Evolutionary conservation across 2,888 invertebrate species (phyloP).

Genomic region (Nasonovia ribisnigri): DNA sequence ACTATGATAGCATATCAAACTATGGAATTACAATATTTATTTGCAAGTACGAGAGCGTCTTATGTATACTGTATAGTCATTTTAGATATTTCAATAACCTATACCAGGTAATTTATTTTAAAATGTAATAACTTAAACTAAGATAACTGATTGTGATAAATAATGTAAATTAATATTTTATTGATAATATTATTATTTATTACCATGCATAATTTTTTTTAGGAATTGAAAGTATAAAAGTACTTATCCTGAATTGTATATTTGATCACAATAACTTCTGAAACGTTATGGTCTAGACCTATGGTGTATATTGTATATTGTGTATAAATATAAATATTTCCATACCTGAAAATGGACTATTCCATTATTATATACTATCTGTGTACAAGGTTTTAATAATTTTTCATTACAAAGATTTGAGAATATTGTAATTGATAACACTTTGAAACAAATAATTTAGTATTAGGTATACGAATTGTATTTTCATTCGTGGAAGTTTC

Average conservation of each 20-base stretch:
- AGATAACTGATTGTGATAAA: too few relatives aligned
- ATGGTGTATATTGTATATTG: not conserved
- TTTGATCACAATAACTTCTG: not conserved
- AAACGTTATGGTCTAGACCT: not conserved
- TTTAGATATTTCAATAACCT: too few relatives aligned
- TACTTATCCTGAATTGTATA: not conserved
- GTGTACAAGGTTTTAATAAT: not conserved
- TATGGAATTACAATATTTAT: too few relatives aligned
- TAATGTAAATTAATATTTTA: too few relatives aligned
- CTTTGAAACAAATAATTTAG: not conserved
- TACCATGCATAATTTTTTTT: too few relatives aligned
- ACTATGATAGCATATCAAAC: too few relatives aligned
- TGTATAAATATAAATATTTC: not conserved
- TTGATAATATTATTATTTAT: too few relatives aligned
- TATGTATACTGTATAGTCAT: too few relatives aligned
- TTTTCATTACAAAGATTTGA: not conserved
- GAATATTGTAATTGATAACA: not conserved
- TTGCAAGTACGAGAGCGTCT: too few relatives aligned
- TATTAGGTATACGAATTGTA: not conserved
- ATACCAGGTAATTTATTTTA: too few relatives aligned
- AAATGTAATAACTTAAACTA: not conserved
- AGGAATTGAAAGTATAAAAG: not conserved
- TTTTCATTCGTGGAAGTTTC: not conserved
- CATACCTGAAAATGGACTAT: not conserved
- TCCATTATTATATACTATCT: not conserved